A percentile compares a stretch with the other conserved stretches of the same genome.
Evolutionary conservation across 1,140 invertebrate species (phyloP).

Genomic region (Cheumatopsyche charites): DNA sequence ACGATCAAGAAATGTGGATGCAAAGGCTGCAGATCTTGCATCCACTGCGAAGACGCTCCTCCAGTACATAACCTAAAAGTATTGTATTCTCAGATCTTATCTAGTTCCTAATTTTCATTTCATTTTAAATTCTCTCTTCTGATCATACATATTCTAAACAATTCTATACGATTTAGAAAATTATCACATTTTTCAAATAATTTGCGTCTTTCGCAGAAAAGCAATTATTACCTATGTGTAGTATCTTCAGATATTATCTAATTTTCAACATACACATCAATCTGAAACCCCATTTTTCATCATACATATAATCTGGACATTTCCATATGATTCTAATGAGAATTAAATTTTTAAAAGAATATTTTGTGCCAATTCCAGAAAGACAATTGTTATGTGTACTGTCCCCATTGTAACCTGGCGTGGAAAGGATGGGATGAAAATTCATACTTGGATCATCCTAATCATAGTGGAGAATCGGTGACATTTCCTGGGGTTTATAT

Average conservation of each 20-base stretch:
- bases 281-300: too few species aligned
- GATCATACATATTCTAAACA: too few species aligned
- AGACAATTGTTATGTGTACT: constrained; percentile 73
- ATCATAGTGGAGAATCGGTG: constrained; percentile 67
- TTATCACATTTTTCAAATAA: too few species aligned
- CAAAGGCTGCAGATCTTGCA: constrained; percentile 88
- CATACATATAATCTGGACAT: too few species aligned
- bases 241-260: too few species aligned
- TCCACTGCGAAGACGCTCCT: constrained; percentile 74
- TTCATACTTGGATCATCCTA: constrained; percentile 67
- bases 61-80: neutral
- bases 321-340: too few species aligned
- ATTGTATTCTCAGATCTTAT: neutral
- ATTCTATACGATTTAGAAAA: too few species aligned
- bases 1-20: constrained; percentile 73
- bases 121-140: too few species aligned
- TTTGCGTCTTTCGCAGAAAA: too few species aligned
- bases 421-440: constrained; percentile 74
- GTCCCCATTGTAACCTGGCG: constrained; percentile 73
- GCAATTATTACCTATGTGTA: too few species aligned
- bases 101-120: neutral
- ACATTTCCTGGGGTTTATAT: constrained; percentile 75
- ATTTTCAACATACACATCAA: too few species aligned
- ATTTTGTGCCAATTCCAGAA: constrained; percentile 57
- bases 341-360: too few species aligned